These are phyloP conservation scores for Falcaria lacertinaria DNA, from an alignment of 2,888 invertebrate genomes.

Conservation along the genomic window DNA sequence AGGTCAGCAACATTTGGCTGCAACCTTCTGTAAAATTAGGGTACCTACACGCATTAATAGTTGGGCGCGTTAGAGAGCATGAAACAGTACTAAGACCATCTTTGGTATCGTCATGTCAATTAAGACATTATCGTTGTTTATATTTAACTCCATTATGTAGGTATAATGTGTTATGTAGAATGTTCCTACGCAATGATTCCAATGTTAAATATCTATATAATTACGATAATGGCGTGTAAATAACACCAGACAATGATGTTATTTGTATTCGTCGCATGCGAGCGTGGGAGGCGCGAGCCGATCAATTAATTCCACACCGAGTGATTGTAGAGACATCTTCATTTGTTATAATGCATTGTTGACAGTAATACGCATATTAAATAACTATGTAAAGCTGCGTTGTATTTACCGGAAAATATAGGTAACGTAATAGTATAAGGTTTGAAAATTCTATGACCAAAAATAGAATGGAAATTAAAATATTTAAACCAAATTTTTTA, in stretches of 20 bases:
- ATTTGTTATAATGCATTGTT: not conserved
- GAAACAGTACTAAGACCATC: too few species aligned
- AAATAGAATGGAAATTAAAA: too few species aligned
- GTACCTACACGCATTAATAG: too few species aligned
- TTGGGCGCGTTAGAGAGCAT: too few species aligned
- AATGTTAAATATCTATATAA: not conserved
- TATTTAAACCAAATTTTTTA: too few species aligned
- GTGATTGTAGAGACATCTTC: not conserved
- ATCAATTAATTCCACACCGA: not conserved
- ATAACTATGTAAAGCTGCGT: not conserved
- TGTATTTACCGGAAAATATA: too few species aligned
- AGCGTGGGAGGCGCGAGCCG: slow-evolving; percentile 1
- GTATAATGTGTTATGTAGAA: not conserved
- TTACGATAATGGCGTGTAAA: slow-evolving; percentile 1
- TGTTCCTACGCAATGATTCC: not conserved
- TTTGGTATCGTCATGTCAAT: too few species aligned
- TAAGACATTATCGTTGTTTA: not conserved
- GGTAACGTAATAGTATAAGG: too few species aligned
- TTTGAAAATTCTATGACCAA: too few species aligned
- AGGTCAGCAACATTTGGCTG: too few species aligned
- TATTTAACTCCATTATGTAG: not conserved
- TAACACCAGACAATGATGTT: slow-evolving; percentile 1
- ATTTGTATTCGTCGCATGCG: slow-evolving; percentile 1
- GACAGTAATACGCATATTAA: not conserved
- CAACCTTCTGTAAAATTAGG: too few species aligned